These are phyloP conservation scores for Ochotona curzoniae DNA, from an alignment of 2,113 vertebrate genomes.

Conservation along the genomic window DNA sequence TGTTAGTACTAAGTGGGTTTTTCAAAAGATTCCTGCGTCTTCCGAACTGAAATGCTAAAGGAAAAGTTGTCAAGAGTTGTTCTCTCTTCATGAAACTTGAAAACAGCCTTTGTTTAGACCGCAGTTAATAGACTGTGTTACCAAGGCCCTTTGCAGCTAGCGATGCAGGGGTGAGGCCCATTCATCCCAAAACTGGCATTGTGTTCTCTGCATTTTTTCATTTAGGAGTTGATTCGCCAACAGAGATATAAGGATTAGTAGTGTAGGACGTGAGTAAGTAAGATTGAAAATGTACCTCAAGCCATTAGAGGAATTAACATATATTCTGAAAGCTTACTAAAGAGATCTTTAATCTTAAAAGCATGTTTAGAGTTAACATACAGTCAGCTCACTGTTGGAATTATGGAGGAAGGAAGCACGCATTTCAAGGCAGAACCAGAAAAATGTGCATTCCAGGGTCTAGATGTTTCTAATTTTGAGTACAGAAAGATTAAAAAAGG, in stretches of 20 bases:
- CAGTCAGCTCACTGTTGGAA: background rate
- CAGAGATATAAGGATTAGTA: conserved; percentile 16
- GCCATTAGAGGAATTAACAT: background rate
- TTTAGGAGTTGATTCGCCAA: conserved; percentile 27
- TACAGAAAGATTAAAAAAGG: background rate
- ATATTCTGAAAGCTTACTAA: background rate
- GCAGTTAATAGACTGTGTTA: background rate
- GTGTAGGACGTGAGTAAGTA: conserved; percentile 11
- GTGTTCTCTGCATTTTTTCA: conserved; percentile 5
- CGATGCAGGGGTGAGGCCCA: background rate
- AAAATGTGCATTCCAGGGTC: background rate
- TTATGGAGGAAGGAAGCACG: background rate
- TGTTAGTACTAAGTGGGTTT: background rate
- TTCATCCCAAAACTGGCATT: background rate
- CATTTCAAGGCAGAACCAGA: conserved; percentile 17
- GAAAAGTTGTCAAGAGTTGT: background rate
- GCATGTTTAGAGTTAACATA: background rate
- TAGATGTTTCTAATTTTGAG: conserved; percentile 11
- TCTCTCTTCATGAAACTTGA: conserved; percentile 13
- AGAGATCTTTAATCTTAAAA: no score
- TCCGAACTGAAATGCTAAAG: background rate
- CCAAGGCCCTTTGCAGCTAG: background rate
- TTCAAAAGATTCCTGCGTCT: background rate
- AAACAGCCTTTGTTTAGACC: background rate
- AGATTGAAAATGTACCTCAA: background rate